Percentiles rank a stretch among this genome's conserved stretches.
Evolutionary conservation across 2,888 invertebrate genomes (phyloP).

Genomic region (Plebejus argus): DNA sequence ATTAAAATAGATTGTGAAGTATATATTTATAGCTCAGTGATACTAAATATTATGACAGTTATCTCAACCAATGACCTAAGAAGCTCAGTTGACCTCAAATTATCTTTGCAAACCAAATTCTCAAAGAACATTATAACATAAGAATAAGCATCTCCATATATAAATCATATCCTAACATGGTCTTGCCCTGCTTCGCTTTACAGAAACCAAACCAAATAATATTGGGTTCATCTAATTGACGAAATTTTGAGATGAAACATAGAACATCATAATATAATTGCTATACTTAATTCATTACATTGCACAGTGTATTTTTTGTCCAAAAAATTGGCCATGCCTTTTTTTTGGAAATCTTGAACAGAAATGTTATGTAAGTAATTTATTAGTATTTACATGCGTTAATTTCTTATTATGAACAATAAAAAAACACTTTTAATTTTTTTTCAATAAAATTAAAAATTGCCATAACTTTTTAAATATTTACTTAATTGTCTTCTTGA

Average conservation of each 20-base stretch:
- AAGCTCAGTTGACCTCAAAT: constrained; percentile 68
- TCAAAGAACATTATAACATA: constrained; percentile 60
- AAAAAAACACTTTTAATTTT: no score
- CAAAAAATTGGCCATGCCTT: no score
- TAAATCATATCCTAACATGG: neutral
- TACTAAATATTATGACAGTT: constrained; percentile 60
- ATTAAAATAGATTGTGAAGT: constrained; percentile 28
- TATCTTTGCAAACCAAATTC: constrained; percentile 67
- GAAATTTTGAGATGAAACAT: neutral
- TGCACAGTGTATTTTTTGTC: no score
- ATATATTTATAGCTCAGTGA: constrained; percentile 35
- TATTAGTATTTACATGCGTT: no score
- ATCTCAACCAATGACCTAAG: constrained; percentile 72
- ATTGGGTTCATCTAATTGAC: neutral
- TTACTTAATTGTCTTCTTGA: no score
- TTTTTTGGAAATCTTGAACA: no score
- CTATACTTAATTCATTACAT: no score
- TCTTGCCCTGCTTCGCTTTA: neutral
- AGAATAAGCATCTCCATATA: neutral
- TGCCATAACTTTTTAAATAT: no score
- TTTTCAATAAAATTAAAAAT: no score
- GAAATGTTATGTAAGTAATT: no score
- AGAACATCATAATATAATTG: neutral
- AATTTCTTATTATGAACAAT: no score
- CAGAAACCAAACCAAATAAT: neutral